Conservation (phyloP, 1,140 invertebrate species). For the Listronotus oregonensis region DNA sequence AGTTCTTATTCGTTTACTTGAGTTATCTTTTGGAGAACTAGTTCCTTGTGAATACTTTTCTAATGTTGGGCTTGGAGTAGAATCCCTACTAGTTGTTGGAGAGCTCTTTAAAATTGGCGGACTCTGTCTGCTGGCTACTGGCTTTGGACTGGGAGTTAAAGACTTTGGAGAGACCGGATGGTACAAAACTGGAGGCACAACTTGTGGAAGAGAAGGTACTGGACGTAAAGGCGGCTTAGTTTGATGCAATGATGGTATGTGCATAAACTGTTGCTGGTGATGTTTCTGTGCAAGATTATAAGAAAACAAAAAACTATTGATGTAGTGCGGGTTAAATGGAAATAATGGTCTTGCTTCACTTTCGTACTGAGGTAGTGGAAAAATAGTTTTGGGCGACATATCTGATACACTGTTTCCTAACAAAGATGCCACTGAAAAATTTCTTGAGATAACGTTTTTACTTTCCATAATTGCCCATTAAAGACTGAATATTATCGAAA, state of each 20-base stretch:
- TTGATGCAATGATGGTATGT: constrained; percentile 21
- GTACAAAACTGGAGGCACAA: constrained; percentile 46
- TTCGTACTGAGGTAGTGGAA: constrained; percentile 34
- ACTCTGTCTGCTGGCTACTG: constrained; percentile 51
- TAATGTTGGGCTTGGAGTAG: constrained; percentile 60
- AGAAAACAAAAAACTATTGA: constrained; percentile 66
- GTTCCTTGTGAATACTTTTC: constrained; percentile 48
- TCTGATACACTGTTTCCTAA: constrained; percentile 67
- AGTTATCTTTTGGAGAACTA: constrained; percentile 54
- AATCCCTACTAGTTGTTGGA: constrained; percentile 59
- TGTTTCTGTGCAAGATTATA: constrained; percentile 63
- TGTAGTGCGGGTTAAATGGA: constrained; percentile 64
- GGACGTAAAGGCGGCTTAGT: constrained; percentile 46
- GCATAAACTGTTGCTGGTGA: constrained; percentile 56
- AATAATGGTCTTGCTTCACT: constrained; percentile 51
- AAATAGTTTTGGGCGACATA: constrained; percentile 54
- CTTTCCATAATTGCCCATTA: background rate
- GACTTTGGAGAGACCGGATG: constrained; percentile 52
- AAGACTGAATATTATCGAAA: too few species aligned
- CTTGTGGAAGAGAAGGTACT: constrained; percentile 42
- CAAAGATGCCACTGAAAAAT: constrained; percentile 75
- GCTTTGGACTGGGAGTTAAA: constrained; percentile 55
- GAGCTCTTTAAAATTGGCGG: constrained; percentile 30
- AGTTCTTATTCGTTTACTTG: constrained; percentile 82
- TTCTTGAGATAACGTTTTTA: constrained; percentile 68